These are phyloP conservation scores for Poecilia picta DNA, from an alignment of 2,797 vertebrate genomes.

Conservation along the genomic window DNA sequence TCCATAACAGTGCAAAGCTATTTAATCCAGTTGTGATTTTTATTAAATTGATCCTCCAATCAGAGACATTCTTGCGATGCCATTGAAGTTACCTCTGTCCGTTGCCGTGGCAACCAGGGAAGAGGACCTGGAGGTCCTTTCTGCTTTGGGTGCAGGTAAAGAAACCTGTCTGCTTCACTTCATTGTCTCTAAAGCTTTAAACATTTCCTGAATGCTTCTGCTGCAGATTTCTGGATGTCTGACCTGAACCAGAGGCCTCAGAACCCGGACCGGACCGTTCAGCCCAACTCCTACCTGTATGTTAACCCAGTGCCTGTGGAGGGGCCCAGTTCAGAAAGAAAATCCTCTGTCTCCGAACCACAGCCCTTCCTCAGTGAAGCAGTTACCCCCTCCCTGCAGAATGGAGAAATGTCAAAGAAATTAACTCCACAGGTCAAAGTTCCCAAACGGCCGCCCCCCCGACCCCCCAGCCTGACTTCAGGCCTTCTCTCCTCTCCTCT, in stretches of 20 bases:
- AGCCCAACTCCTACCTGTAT: constrained; percentile 80
- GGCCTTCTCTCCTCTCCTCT: constrained; percentile 35
- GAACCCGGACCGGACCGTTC: constrained; percentile 51
- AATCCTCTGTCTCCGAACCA: constrained; percentile 34
- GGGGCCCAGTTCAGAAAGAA: constrained; percentile 46
- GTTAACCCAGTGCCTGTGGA: constrained; percentile 91
- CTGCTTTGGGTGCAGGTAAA: constrained; percentile 89
- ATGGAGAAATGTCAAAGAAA: constrained; percentile 52
- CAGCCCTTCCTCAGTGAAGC: constrained; percentile 12
- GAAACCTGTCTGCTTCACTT: neutral
- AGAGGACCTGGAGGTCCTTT: constrained; percentile 89
- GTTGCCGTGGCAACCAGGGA: constrained; percentile 84
- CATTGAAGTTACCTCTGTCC: constrained; percentile 86
- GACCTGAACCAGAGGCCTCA: constrained; percentile 75
- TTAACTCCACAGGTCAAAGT: constrained; percentile 34
- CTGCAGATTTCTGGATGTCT: constrained; percentile 92
- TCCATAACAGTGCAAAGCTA: neutral
- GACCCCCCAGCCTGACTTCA: constrained; percentile 71
- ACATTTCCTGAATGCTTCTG: neutral
- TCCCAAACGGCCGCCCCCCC: constrained; percentile 75
- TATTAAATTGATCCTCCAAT: constrained; percentile 42
- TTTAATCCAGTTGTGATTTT: constrained; percentile 11
- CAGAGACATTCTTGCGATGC: constrained; percentile 91
- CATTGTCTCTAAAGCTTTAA: neutral
- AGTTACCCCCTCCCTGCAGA: constrained; percentile 41